Evolutionary conservation across 2,888 invertebrate species (phyloP).

Genomic region (Monochamus alternatus): DNA sequence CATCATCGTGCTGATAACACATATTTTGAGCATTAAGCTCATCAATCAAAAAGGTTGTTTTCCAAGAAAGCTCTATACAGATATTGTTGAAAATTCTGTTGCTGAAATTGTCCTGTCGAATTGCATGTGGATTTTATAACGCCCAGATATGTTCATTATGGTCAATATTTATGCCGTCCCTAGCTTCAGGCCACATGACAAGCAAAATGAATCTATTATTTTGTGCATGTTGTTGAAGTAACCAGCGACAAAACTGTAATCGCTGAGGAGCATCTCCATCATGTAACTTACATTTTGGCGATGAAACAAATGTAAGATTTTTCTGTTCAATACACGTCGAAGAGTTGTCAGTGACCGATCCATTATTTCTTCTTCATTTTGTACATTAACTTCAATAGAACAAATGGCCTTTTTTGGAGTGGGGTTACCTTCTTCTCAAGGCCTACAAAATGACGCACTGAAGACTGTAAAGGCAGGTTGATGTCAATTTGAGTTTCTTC

Average conservation of each 20-base stretch:
- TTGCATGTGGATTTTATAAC: not conserved
- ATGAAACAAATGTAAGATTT: not conserved
- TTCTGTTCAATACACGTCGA: not conserved
- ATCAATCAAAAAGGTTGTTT: not conserved
- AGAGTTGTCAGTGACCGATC: not conserved
- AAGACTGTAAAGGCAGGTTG: not conserved
- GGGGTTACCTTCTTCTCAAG: not conserved
- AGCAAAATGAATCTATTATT: conserved; percentile 2
- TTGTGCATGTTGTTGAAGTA: not conserved
- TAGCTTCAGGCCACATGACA: not conserved
- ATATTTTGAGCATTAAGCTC: conserved; percentile 5
- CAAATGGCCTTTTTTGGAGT: not conserved
- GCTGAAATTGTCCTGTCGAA: not conserved
- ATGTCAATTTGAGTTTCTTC: not conserved
- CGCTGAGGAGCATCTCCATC: not conserved
- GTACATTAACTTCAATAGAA: not conserved
- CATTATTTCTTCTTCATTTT: not conserved
- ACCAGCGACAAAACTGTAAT: conserved; percentile 3
- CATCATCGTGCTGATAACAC: conserved; percentile 26
- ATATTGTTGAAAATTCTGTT: not conserved
- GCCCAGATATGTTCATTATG: not conserved
- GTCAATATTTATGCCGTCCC: not conserved
- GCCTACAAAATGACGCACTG: not conserved
- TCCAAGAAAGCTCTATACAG: conserved; percentile 12
- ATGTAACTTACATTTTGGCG: not conserved